Conservation (phyloP, 1,140 invertebrate species). For the Wiebesia pumilae region DNA sequence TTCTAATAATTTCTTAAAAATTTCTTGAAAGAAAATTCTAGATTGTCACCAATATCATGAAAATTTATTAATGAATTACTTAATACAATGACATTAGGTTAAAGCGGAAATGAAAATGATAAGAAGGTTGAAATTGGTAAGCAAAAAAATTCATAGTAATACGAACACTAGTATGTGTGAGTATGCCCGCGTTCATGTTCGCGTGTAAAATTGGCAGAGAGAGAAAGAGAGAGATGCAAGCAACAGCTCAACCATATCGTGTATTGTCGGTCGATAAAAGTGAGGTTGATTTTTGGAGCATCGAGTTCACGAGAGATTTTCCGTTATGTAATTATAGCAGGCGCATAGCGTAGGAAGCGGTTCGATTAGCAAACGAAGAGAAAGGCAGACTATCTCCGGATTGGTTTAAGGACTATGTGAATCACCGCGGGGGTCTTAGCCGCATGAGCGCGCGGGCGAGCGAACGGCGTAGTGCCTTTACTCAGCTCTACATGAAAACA, state of each 20-base stretch:
- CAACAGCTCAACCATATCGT: not conserved
- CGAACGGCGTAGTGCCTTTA: not conserved
- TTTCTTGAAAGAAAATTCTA: not conserved
- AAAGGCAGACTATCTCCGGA: conserved; percentile 73
- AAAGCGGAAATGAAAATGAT: not conserved
- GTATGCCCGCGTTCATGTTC: too few species aligned
- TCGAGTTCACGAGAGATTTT: conserved; percentile 51
- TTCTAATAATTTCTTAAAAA: conserved; percentile 20
- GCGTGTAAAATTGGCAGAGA: not conserved
- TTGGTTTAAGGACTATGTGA: conserved; percentile 73
- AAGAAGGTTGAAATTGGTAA: not conserved
- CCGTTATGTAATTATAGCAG: conserved; percentile 54
- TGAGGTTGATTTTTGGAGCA: conserved; percentile 51
- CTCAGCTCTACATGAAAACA: conserved; percentile 60
- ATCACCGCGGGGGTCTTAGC: conserved; percentile 69
- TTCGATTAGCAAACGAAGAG: conserved; percentile 76
- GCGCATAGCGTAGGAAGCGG: conserved; percentile 72
- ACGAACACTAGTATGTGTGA: too few species aligned
- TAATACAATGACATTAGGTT: not conserved
- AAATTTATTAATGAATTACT: not conserved
- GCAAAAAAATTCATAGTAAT: not conserved
- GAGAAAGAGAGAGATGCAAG: not conserved
- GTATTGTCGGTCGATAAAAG: conserved; percentile 45
- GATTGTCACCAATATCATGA: not conserved
- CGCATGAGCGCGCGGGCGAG: not conserved